Percentiles rank a stretch among this genome's conserved stretches.
phyloP scores from a whole-genome alignment of 2,888 invertebrate genomes.

The Ormyrus pomaceus region DNA sequence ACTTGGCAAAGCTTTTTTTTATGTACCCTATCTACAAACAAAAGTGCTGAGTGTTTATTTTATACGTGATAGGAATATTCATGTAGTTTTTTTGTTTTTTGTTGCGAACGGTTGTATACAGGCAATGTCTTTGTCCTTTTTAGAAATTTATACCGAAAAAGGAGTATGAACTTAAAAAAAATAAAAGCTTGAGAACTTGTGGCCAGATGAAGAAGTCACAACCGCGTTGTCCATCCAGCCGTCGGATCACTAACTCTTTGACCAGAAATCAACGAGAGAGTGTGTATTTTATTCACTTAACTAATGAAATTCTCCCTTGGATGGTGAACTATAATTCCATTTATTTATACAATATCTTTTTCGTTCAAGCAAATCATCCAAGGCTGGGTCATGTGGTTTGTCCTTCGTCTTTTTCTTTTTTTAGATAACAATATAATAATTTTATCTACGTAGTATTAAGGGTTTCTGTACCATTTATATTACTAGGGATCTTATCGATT shows the following conservation, averaged over 20 bases:
- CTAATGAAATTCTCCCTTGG: conserved; percentile 59
- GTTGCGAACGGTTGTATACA: conserved; percentile 50
- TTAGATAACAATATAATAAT: conserved; percentile 55
- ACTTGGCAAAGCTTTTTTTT: conserved; percentile 73
- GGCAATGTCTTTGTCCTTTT: conserved; percentile 38
- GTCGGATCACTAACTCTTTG: conserved; percentile 36
- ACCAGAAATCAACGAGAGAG: conserved; percentile 47
- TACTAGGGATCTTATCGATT: conserved; percentile 68
- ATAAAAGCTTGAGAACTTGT: conserved; percentile 46
- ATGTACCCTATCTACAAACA: conserved; percentile 73
- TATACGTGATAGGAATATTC: conserved; percentile 54
- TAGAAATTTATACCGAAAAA: conserved; percentile 33
- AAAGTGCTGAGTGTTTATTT: conserved; percentile 63
- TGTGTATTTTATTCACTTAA: conserved; percentile 23
- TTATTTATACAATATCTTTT: conserved; percentile 70
- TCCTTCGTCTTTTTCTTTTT: conserved; percentile 9
- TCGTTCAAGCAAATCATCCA: conserved; percentile 72
- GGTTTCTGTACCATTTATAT: conserved; percentile 61
- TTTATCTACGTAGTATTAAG: conserved; percentile 59
- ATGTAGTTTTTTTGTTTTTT: conserved; percentile 39
- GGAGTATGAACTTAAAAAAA: conserved; percentile 56
- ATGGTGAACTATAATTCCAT: conserved; percentile 60
- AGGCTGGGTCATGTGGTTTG: conserved; percentile 62
- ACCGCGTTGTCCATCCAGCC: conserved; percentile 60
- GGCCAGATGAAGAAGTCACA: conserved; percentile 33